A percentile compares a stretch with the other conserved stretches of the same genome.
phyloP scores from a whole-genome alignment of 2,113 vertebrate genomes.

The Aegithalos caudatus region DNA sequence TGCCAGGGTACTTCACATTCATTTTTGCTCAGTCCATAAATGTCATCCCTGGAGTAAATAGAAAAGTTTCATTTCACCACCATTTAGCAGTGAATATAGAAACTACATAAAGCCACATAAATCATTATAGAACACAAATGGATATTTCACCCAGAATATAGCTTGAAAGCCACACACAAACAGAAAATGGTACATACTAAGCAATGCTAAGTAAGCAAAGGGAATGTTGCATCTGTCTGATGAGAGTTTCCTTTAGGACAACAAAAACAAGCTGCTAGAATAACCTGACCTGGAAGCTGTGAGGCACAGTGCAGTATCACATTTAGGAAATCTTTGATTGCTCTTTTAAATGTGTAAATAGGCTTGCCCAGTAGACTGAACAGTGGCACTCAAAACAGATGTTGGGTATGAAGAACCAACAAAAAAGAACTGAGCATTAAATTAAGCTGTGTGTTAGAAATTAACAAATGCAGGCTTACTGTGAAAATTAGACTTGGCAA shows the following conservation, averaged over 20 bases:
- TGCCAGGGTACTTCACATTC: neutral
- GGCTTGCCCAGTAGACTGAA: neutral
- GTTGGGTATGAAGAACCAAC: neutral
- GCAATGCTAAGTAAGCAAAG: neutral
- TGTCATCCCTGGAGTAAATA: neutral
- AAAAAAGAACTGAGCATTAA: neutral
- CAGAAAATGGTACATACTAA: neutral
- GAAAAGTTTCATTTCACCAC: neutral
- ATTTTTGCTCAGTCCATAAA: neutral
- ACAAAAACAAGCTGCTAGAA: neutral
- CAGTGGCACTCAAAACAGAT: neutral
- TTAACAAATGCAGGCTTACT: neutral
- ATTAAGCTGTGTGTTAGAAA: neutral
- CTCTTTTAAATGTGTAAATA: neutral
- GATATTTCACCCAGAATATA: neutral
- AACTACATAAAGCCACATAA: neutral
- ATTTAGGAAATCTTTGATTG: neutral
- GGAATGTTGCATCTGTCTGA: neutral
- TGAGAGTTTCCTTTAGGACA: neutral
- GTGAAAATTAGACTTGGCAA: neutral
- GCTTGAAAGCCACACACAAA: neutral
- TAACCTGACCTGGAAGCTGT: neutral
- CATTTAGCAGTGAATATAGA: neutral
- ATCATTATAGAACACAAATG: neutral
- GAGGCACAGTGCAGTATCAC: neutral